A percentile compares a stretch with the other conserved stretches of the same genome.
These are phyloP conservation scores for Bubo scandiacus DNA, from an alignment of 2,113 vertebrate species.

Conservation along the genomic window DNA sequence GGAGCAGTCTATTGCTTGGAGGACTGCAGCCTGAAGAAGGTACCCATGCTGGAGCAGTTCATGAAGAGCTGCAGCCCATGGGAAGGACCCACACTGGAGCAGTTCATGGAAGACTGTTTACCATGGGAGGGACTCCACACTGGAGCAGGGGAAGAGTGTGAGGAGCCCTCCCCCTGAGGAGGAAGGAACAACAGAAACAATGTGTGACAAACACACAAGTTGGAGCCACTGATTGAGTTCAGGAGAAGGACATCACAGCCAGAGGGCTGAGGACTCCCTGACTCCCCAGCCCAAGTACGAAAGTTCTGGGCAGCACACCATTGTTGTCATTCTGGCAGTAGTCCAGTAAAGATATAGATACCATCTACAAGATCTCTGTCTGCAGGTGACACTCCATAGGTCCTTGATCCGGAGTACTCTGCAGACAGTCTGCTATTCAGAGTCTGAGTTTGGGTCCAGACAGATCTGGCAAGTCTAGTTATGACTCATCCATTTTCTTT, in stretches of 20 bases:
- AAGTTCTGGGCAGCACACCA: not conserved
- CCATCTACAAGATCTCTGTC: not conserved
- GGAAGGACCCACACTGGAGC: no score
- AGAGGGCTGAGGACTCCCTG: not conserved
- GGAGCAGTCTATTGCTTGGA: no score
- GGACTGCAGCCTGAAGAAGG: no score
- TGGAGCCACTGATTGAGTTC: not conserved
- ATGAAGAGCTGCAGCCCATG: no score
- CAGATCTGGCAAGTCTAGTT: constrained; percentile 16
- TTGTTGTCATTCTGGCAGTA: accelerated
- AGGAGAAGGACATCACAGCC: not conserved
- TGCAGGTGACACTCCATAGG: not conserved
- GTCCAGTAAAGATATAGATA: not conserved
- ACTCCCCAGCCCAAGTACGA: not conserved
- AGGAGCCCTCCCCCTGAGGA: no score
- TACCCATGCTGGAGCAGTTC: no score
- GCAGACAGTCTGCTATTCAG: not conserved
- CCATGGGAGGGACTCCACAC: no score
- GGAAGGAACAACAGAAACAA: no score
- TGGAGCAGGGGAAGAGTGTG: no score
- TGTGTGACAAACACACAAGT: not conserved
- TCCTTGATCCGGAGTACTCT: not conserved
- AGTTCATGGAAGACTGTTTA: no score
- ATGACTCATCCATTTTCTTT: constrained; percentile 40
- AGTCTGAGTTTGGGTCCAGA: not conserved